Evolutionary conservation across 2,797 vertebrate genomes (phyloP).

Genomic region (Trematomus bernacchii): DNA sequence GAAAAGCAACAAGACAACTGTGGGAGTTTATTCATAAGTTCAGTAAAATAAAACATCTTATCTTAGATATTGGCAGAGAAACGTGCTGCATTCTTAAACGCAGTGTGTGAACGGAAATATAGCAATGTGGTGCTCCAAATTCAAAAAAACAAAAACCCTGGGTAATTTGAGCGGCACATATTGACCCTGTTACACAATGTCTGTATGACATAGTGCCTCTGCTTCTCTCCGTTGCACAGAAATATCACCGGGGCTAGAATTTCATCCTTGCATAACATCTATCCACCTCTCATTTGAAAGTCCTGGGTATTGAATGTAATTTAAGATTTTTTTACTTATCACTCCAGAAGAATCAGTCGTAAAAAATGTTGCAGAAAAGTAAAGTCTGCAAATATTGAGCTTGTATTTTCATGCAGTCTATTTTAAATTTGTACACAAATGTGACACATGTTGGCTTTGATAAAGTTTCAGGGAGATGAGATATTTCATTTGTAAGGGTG

Average conservation of each 20-base stretch:
- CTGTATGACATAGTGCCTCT: conserved; percentile 67
- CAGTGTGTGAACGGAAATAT: conserved; percentile 29
- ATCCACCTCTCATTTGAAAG: conserved; percentile 50
- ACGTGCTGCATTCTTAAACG: conserved; percentile 12
- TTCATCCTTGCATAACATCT: conserved; percentile 66
- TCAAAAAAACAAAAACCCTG: conserved; percentile 24
- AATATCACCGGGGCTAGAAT: conserved; percentile 61
- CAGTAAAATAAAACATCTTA: conserved; percentile 30
- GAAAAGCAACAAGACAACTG: conserved; percentile 21
- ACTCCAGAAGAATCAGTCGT: conserved; percentile 8
- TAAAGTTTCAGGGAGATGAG: neutral
- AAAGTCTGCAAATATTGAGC: conserved; percentile 7
- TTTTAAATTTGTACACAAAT: neutral
- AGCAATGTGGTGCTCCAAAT: conserved; percentile 45
- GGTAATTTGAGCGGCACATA: conserved; percentile 64
- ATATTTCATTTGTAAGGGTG: neutral
- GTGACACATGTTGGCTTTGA: neutral
- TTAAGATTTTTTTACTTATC: conserved; percentile 37
- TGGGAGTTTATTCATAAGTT: conserved; percentile 33
- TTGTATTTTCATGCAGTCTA: neutral
- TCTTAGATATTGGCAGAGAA: conserved; percentile 31
- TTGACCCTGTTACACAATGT: conserved; percentile 74
- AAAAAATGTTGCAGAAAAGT: neutral
- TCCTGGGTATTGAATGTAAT: conserved; percentile 49
- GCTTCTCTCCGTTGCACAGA: conserved; percentile 61